These are phyloP conservation scores for Notarius lentiginosus DNA, from an alignment of 2,113 vertebrate species.

Conservation along the genomic window DNA sequence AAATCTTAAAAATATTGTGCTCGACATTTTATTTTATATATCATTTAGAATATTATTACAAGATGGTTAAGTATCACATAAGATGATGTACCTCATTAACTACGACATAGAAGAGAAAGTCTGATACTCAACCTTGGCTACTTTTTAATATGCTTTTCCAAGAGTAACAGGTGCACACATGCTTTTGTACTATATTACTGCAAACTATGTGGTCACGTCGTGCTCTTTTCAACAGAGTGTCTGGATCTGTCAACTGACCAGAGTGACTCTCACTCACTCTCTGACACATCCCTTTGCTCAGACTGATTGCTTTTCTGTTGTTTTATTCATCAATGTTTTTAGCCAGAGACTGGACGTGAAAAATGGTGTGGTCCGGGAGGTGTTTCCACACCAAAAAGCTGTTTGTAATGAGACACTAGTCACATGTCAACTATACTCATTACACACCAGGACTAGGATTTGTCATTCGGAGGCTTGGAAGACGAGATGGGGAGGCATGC, in stretches of 20 bases:
- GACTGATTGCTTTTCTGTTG: slow-evolving; percentile 69
- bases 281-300: slow-evolving; percentile 67
- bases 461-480: slow-evolving; percentile 39
- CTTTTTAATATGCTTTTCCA: slow-evolving; percentile 8
- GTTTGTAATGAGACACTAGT: slow-evolving; percentile 49
- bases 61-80: neutral
- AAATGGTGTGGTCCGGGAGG: slow-evolving; percentile 54
- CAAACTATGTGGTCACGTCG: slow-evolving; percentile 21
- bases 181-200: slow-evolving; percentile 21
- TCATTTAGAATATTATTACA: slow-evolving; percentile 31
- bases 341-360: slow-evolving; percentile 57
- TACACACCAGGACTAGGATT: slow-evolving; percentile 38
- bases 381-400: slow-evolving; percentile 45
- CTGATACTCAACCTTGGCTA: neutral
- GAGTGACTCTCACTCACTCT: slow-evolving; percentile 56
- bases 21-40: slow-evolving; percentile 35
- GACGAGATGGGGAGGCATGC: slow-evolving; percentile 29
- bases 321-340: slow-evolving; percentile 70
- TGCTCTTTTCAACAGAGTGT: slow-evolving; percentile 41
- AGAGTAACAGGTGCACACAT: slow-evolving; percentile 8
- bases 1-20: slow-evolving; percentile 38
- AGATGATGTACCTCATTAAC: slow-evolving; percentile 2
- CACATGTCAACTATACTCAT: slow-evolving; percentile 55
- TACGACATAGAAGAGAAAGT: neutral
- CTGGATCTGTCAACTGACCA: slow-evolving; percentile 56